Base-by-base conservation (phyloP, 2,888 invertebrate genomes). In the Netelia virgata region DNA sequence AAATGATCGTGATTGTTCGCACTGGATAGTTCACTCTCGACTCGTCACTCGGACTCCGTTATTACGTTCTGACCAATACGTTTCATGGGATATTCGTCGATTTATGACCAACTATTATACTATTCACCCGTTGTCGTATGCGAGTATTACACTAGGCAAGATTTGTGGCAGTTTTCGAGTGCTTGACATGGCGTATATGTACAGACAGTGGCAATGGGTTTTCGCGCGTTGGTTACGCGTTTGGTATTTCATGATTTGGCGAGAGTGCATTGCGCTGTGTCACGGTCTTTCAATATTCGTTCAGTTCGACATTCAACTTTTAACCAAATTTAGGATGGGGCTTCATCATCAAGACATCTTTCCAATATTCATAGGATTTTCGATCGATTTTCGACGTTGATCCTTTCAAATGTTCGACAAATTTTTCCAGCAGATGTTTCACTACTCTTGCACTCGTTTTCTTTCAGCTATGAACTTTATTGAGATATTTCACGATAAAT, bases 261-360 rank as follows among this genome's bases (percentile, higher is more conserved):
- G 11, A 47, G 47, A 47, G 47, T 47, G 14, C 47, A 47, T 47
- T 47, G 11, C 47, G 47, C 10, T 1, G 14, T 14, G 6, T 14
- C 47, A 47, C 47, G 47, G 1, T 47, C 0, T 47, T 14, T 47
- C 47, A 47, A 47, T 14, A 47, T 47, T 47, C 47, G 10, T 14
- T 3, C 47, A 47, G 47, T 14, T 3, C 11, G 11, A 47, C 11
- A 3, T 47, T 11, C 47, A 14, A 10, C 14, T 47, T 47, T 10
- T 47, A 47, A 10, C 16, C 16, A 47, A 64, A 59, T 50, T 50
- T 28, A 68, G 23, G 43, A 28, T 47, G 50, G 18, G 66, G n/a
- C 36, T 41, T 36, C 14, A 63, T 77, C 28, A 50, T 66, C 20
- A 41, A 63, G 41, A 53, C 43, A 43, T 43, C 77, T 14, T 77